phyloP scores from a whole-genome alignment of 2,888 invertebrate genomes.

The Nasonia oneida region DNA sequence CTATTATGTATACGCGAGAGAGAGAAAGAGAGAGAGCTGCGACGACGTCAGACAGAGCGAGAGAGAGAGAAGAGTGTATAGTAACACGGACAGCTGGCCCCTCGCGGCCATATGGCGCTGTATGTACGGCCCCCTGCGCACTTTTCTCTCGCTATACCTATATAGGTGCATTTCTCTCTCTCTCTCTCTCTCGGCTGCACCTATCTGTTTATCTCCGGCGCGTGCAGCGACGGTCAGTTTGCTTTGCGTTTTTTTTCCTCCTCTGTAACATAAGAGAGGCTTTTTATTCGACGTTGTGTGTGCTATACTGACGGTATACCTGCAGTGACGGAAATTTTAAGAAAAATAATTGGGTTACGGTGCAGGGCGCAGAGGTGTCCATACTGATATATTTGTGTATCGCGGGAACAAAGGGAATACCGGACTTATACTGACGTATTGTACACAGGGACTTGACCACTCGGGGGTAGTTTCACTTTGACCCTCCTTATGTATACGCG shows the following conservation, averaged over 20 bases:
- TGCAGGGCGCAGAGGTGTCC: background rate
- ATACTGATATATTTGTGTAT: background rate
- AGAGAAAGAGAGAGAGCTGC: background rate
- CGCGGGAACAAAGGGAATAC: background rate
- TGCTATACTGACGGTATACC: too few relatives aligned
- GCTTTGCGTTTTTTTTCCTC: background rate
- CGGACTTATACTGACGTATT: background rate
- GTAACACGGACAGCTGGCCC: slow-evolving; percentile 41
- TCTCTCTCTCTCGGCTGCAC: background rate
- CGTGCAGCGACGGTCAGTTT: background rate
- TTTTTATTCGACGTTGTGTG: background rate
- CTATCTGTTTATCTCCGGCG: slow-evolving; percentile 5
- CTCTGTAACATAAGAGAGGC: background rate
- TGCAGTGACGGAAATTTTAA: too few relatives aligned
- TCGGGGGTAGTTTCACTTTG: background rate
- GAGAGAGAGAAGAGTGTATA: background rate
- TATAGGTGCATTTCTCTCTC: background rate
- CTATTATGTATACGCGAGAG: background rate
- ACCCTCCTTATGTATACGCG: background rate
- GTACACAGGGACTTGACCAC: background rate
- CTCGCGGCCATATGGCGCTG: slow-evolving; percentile 44
- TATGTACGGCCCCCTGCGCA: slow-evolving; percentile 1
- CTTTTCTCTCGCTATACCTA: slow-evolving; percentile 4
- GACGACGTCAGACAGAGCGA: background rate
- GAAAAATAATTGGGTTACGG: too few relatives aligned